phyloP scores from a whole-genome alignment of 2,797 vertebrate species.

The Lindbergichthys nudifrons region DNA sequence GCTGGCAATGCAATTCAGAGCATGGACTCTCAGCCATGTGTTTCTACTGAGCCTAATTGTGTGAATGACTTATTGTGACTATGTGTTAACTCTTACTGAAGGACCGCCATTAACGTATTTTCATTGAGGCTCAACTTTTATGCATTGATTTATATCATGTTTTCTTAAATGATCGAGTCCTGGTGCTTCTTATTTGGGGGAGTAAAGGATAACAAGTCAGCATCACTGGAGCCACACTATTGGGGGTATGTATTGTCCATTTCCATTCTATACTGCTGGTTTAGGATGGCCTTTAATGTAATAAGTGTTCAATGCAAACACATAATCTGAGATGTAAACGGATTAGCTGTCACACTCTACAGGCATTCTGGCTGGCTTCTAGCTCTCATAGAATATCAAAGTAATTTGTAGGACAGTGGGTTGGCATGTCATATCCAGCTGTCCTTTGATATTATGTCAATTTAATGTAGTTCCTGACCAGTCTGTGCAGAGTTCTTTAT shows the following conservation, averaged over 20 bases:
- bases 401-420: slow-evolving; percentile 11
- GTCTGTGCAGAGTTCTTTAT: slow-evolving; percentile 42
- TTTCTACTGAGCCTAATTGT: too few species aligned
- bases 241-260: background rate
- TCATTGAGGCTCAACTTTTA: background rate
- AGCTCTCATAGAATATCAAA: slow-evolving; percentile 5
- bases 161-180: background rate
- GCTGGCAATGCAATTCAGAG: too few species aligned
- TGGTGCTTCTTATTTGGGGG: background rate
- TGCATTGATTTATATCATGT: background rate
- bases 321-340: background rate
- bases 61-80: too few species aligned
- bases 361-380: background rate
- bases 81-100: background rate
- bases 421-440: slow-evolving; percentile 15
- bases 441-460: slow-evolving; percentile 18
- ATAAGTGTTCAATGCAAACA: background rate
- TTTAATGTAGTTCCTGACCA: slow-evolving; percentile 20
- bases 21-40: too few species aligned
- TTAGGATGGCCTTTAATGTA: slow-evolving; percentile 2
- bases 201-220: background rate
- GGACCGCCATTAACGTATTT: too few species aligned
- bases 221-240: background rate
- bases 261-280: background rate
- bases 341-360: background rate